Conservation (phyloP, 2,888 invertebrate genomes). For the Gasteruption jaculator region DNA sequence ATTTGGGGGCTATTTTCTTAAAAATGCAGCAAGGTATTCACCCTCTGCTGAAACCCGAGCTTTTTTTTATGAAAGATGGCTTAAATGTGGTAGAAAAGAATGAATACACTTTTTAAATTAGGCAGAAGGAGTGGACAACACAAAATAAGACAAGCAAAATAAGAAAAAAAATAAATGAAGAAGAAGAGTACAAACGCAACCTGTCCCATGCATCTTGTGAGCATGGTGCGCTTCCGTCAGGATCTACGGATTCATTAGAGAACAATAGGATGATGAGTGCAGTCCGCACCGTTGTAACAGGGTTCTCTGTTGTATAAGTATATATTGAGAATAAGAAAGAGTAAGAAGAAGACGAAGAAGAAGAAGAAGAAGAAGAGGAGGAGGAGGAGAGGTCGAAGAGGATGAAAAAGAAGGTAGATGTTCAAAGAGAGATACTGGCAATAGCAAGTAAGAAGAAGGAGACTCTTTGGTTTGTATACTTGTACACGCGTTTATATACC, state of each 20-base stretch:
- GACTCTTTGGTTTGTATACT: conserved; percentile 14
- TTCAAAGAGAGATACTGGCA: no score
- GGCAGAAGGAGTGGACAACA: no score
- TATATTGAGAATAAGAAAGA: conserved; percentile 15
- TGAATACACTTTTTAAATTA: no score
- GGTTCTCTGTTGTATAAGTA: conserved; percentile 21
- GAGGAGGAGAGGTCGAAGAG: not conserved
- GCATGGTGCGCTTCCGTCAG: conserved; percentile 44
- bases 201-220: conserved; percentile 39
- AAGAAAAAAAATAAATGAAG: conserved; percentile 26
- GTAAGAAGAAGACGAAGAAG: conserved; percentile 10
- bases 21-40: no score
- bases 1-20: no score
- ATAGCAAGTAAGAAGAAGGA: no score
- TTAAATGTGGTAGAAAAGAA: no score
- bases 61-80: no score
- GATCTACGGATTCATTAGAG: conserved; percentile 50
- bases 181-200: conserved; percentile 30
- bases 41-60: no score
- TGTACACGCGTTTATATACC: conserved; percentile 22
- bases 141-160: conserved; percentile 18
- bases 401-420: no score
- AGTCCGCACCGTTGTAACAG: conserved; percentile 25
- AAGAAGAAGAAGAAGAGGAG: conserved; percentile 14
- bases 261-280: conserved; percentile 49